A percentile compares a stretch with the other conserved stretches of the same genome.
Evolutionary conservation across 2,888 invertebrate species (phyloP).

Genomic region (Mimumesa dahlbomi): DNA sequence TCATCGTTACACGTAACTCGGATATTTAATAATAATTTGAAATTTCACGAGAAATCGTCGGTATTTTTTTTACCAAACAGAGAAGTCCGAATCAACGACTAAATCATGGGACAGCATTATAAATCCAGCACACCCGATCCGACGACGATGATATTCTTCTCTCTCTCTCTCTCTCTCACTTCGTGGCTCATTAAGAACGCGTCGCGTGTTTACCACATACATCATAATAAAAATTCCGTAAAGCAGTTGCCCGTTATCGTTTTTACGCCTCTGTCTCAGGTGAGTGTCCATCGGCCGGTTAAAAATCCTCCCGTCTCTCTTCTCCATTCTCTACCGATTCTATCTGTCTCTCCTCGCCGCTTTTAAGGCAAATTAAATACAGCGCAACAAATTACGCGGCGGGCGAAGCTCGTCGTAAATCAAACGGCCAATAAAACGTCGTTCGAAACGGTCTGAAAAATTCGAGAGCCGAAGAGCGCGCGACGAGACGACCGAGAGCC

Average conservation of each 20-base stretch:
- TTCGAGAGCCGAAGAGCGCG: constrained; percentile 17
- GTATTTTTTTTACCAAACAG: too few relatives aligned
- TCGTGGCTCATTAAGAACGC: constrained; percentile 57
- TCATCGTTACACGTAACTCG: too few relatives aligned
- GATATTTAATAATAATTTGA: too few relatives aligned
- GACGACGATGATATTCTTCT: too few relatives aligned
- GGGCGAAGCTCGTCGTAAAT: constrained; percentile 65
- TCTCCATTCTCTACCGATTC: neutral
- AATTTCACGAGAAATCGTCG: too few relatives aligned
- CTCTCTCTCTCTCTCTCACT: constrained; percentile 51
- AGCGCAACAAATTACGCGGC: constrained; percentile 66
- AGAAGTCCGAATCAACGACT: too few relatives aligned
- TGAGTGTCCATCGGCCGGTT: constrained; percentile 26
- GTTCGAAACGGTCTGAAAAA: constrained; percentile 54
- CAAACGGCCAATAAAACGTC: constrained; percentile 67
- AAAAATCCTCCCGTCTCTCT: neutral
- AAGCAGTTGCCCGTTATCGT: constrained; percentile 61
- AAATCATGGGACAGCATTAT: too few relatives aligned
- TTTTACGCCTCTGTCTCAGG: constrained; percentile 63
- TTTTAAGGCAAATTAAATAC: constrained; percentile 69
- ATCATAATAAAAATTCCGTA: constrained; percentile 71
- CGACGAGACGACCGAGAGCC: constrained; percentile 4
- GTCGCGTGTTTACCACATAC: constrained; percentile 50
- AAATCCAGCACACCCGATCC: too few relatives aligned
- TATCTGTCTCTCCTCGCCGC: constrained; percentile 26